A percentile compares a stretch with the other conserved stretches of the same genome.
These are phyloP conservation scores for Leptobrachium leishanense DNA, from an alignment of 2,113 vertebrate species.

Conservation along the genomic window DNA sequence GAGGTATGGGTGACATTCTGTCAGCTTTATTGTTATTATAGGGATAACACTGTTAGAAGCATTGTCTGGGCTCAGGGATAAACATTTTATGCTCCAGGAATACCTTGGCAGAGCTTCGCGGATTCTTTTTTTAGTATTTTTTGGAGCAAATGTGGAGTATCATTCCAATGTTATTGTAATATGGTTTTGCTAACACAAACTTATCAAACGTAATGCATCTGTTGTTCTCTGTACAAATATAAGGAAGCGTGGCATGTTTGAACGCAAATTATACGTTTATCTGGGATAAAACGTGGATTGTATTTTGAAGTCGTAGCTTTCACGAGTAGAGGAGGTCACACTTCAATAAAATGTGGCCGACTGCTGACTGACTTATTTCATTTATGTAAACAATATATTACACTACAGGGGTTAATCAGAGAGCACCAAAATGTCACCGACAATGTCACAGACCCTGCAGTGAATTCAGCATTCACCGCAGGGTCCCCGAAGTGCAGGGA, in stretches of 20 bases:
- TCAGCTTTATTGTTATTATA: conserved; percentile 44
- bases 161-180: conserved; percentile 42
- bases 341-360: no score
- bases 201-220: conserved; percentile 5
- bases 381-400: no score
- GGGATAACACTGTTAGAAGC: conserved; percentile 39
- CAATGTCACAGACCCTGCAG: no score
- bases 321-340: no score
- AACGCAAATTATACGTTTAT: no score
- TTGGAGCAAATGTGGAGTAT: conserved; percentile 22
- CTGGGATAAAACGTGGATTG: no score
- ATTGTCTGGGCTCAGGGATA: conserved; percentile 31
- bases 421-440: no score
- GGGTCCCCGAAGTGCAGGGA: no score
- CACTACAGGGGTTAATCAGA: no score
- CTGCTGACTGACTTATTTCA: no score
- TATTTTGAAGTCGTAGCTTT: no score
- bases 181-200: conserved; percentile 24
- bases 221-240: background rate
- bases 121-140: background rate
- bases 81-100: conserved; percentile 42
- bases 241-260: background rate
- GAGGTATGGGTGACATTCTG: conserved; percentile 39
- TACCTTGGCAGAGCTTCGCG: conserved; percentile 30
- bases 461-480: no score